A percentile compares a stretch with the other conserved stretches of the same genome.
Evolutionary conservation across 2,797 vertebrate species (phyloP).

Genomic region (Miopithecus talapoin): DNA sequence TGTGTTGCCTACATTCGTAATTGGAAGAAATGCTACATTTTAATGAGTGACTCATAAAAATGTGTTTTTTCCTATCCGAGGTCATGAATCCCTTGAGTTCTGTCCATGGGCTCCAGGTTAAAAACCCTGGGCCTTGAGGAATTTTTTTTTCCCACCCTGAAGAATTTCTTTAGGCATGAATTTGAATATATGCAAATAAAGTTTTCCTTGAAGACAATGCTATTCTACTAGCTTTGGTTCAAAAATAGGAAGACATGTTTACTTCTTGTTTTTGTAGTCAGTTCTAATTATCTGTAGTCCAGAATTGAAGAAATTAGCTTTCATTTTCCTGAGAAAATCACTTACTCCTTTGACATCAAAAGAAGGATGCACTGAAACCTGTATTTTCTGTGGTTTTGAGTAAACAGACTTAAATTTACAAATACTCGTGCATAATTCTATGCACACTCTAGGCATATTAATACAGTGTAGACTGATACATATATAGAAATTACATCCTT

Average conservation of each 20-base stretch:
- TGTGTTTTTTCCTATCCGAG: background rate
- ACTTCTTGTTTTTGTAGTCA: constrained; percentile 35
- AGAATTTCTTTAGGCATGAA: background rate
- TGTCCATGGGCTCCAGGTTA: background rate
- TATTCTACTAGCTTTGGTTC: background rate
- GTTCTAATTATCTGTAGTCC: constrained; percentile 68
- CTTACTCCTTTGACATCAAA: background rate
- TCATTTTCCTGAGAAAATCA: constrained; percentile 28
- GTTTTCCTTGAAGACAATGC: background rate
- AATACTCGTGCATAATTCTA: background rate
- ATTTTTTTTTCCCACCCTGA: background rate
- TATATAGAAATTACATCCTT: background rate
- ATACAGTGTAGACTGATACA: background rate
- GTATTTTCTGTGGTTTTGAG: background rate
- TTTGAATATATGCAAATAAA: background rate
- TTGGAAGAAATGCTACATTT: background rate
- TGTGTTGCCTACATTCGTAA: background rate
- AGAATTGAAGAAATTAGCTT: background rate
- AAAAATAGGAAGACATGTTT: background rate
- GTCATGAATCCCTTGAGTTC: background rate
- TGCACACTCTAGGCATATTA: background rate
- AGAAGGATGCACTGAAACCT: background rate
- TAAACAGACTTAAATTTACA: background rate
- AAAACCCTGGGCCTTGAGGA: background rate
- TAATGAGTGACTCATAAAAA: background rate